Evolutionary conservation across 2,888 invertebrate species (phyloP).

Genomic region (Abrostola triplasia): DNA sequence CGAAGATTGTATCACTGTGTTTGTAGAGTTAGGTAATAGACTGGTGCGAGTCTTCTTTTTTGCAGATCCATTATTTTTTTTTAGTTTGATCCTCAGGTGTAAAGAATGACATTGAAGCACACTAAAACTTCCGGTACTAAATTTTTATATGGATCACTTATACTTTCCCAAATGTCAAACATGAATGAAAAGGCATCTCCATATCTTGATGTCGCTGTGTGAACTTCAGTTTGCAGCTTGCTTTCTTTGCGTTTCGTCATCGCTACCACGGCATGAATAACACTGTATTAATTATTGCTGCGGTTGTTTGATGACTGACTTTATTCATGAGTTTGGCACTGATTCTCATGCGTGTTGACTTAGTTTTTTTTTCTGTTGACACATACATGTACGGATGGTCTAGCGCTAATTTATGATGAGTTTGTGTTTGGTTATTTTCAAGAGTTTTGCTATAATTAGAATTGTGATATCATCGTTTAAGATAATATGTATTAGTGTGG

Average conservation of each 20-base stretch:
- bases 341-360: conserved; percentile 60
- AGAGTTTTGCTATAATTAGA: conserved; percentile 26
- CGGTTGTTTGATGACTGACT: conserved; percentile 71
- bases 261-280: conserved; percentile 73
- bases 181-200: conserved; percentile 54
- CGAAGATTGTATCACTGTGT: background rate
- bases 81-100: too few relatives aligned
- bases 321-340: conserved; percentile 72
- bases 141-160: conserved; percentile 18
- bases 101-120: too few relatives aligned
- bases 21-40: too few relatives aligned
- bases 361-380: conserved; percentile 51
- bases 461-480: conserved; percentile 32
- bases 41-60: too few relatives aligned
- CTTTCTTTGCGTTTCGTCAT: conserved; percentile 74
- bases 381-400: conserved; percentile 41
- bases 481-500: background rate
- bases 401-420: conserved; percentile 50
- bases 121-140: background rate
- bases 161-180: background rate
- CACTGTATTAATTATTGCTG: conserved; percentile 73
- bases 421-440: conserved; percentile 5
- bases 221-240: conserved; percentile 68
- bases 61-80: too few relatives aligned
- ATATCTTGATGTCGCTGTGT: conserved; percentile 65